A percentile compares a stretch with the other conserved stretches of the same genome.
phyloP scores from a whole-genome alignment of 2,888 invertebrate genomes.

The Petrolisthes cinctipes region DNA sequence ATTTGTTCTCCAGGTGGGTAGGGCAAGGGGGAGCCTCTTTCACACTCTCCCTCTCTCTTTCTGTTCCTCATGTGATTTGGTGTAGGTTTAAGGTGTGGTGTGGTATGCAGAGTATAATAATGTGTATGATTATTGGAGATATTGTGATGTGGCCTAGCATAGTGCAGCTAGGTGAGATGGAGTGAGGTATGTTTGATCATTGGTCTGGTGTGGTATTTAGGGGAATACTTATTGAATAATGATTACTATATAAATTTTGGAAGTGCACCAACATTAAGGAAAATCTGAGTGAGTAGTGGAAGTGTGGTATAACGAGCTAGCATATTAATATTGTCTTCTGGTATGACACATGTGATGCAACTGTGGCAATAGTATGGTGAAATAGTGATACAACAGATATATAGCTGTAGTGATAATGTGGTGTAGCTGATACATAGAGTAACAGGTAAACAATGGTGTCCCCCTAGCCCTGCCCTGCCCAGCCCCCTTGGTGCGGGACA shows the following conservation, averaged over 20 bases:
- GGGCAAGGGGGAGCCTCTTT: slow-evolving; percentile 23
- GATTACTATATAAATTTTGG: too few species aligned
- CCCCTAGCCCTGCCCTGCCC: slow-evolving; percentile 36
- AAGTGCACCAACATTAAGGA: too few species aligned
- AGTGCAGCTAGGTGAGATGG: too few species aligned
- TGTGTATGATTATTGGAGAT: too few species aligned
- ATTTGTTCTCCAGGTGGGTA: slow-evolving; percentile 24
- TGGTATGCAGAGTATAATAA: too few species aligned
- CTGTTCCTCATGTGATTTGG: background rate
- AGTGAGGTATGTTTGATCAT: too few species aligned
- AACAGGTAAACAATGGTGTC: background rate
- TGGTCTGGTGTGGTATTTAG: too few species aligned
- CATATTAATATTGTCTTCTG: background rate
- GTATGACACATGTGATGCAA: background rate
- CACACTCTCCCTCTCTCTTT: background rate
- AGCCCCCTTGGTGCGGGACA: background rate
- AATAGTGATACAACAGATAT: background rate
- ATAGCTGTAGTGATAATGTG: background rate
- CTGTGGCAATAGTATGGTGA: background rate
- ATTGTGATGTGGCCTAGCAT: too few species aligned
- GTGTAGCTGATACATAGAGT: background rate
- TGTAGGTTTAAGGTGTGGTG: background rate
- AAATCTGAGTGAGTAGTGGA: too few species aligned
- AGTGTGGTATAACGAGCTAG: too few species aligned
- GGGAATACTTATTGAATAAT: too few species aligned